A percentile compares a stretch with the other conserved stretches of the same genome.
Conservation (phyloP, 2,797 vertebrate genomes). For the Emydoidea blandingii region DNA sequence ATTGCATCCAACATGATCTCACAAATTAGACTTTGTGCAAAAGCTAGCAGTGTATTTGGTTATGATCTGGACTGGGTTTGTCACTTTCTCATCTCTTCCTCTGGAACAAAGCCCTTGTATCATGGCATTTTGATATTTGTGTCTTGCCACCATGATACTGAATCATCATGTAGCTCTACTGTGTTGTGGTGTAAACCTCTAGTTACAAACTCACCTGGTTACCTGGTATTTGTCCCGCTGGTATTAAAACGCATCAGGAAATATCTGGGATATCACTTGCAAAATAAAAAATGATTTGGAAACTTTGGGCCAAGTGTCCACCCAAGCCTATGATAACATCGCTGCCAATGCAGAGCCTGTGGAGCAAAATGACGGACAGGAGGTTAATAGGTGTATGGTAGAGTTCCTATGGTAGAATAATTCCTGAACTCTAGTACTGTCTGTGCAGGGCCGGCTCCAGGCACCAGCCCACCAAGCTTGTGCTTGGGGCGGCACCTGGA, state of each 20-base stretch:
- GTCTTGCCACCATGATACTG: fast-evolving
- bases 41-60: fast-evolving
- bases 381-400: neutral
- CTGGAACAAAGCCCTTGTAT: fast-evolving
- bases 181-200: fast-evolving
- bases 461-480: too few relatives aligned
- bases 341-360: neutral
- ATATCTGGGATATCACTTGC: neutral
- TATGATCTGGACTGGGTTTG: neutral
- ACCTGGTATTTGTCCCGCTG: neutral
- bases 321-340: fast-evolving
- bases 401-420: neutral
- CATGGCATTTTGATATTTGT: neutral
- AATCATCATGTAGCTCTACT: fast-evolving
- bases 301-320: neutral
- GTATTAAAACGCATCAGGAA: neutral
- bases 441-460: too few relatives aligned
- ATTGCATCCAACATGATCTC: neutral
- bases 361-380: neutral
- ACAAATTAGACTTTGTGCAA: neutral
- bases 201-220: neutral
- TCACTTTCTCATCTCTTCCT: neutral
- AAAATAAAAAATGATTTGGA: neutral
- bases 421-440: fast-evolving
- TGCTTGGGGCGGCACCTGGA: too few relatives aligned